phyloP scores from a whole-genome alignment of 2,797 vertebrate species.

The Molossus alvarezi region DNA sequence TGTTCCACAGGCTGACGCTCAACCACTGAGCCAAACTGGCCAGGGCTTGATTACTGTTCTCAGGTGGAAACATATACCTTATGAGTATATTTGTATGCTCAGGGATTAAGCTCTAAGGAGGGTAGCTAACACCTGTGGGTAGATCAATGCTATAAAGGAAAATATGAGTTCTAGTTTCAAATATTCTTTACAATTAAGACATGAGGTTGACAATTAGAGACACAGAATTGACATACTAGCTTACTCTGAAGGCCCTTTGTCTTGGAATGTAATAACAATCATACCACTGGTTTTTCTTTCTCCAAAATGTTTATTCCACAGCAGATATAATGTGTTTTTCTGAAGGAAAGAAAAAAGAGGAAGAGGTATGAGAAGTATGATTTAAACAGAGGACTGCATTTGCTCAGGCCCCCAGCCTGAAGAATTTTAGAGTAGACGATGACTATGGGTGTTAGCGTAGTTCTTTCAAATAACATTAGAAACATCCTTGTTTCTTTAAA shows the following conservation, averaged over 20 bases:
- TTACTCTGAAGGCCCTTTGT: neutral
- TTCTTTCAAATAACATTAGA: conserved; percentile 43
- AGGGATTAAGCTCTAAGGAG: neutral
- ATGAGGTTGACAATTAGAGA: conserved; percentile 27
- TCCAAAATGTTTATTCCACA: conserved; percentile 41
- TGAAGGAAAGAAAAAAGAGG: conserved; percentile 50
- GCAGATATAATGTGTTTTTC: neutral
- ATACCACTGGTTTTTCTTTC: neutral
- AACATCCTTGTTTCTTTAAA: conserved; percentile 47
- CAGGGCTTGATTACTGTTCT: conserved; percentile 3
- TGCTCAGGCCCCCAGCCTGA: neutral
- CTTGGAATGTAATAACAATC: neutral
- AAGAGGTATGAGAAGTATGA: neutral
- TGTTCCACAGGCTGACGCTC: too few species aligned
- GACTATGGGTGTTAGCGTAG: conserved; percentile 8
- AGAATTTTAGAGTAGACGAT: conserved; percentile 83
- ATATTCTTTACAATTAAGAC: conserved; percentile 41
- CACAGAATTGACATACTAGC: neutral
- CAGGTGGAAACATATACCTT: conserved; percentile 11
- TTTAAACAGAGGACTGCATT: conserved; percentile 44
- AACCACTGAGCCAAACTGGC: too few species aligned
- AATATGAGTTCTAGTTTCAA: neutral
- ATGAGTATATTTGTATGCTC: neutral
- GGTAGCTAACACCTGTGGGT: neutral
- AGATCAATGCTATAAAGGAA: neutral